These are phyloP conservation scores for Lochmaea crataegi DNA, from an alignment of 2,888 invertebrate genomes.

Conservation along the genomic window DNA sequence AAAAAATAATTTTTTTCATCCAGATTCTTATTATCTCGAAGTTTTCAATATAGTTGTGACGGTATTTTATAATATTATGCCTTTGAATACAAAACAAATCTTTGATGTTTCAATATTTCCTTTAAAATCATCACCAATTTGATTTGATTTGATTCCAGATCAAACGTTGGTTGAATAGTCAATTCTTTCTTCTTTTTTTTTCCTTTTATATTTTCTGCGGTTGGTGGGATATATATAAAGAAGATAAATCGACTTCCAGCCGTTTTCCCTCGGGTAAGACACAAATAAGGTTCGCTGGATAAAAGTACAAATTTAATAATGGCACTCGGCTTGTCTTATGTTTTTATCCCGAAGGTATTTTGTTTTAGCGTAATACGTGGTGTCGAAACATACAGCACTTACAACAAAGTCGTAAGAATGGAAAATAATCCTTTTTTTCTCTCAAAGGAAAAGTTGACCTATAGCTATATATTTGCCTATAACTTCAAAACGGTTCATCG, in stretches of 20 bases:
- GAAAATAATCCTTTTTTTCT: too few relatives aligned
- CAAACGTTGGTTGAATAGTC: constrained; percentile 5
- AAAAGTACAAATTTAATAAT: constrained; percentile 48
- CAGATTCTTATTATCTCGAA: too few relatives aligned
- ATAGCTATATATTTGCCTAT: too few relatives aligned
- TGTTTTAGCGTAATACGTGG: background rate
- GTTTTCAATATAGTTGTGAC: too few relatives aligned
- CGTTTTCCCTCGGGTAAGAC: constrained; percentile 24
- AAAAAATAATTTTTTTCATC: too few relatives aligned
- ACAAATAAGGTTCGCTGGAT: constrained; percentile 36
- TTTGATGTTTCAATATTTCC: background rate
- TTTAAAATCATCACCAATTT: background rate
- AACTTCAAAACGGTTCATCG: too few relatives aligned
- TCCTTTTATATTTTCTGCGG: background rate
- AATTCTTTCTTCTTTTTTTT: background rate
- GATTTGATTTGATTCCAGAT: background rate
- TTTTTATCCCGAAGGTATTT: constrained; percentile 17
- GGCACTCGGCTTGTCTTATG: constrained; percentile 40
- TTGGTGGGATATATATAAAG: constrained; percentile 16
- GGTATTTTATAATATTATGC: too few relatives aligned
- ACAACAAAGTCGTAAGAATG: background rate
- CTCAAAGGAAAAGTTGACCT: too few relatives aligned
- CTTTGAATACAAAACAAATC: background rate
- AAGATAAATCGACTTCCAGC: constrained; percentile 22
- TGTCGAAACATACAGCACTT: background rate